Evolutionary conservation across 2,888 invertebrate species (phyloP).

Genomic region (Cyrtodaria siliqua): DNA sequence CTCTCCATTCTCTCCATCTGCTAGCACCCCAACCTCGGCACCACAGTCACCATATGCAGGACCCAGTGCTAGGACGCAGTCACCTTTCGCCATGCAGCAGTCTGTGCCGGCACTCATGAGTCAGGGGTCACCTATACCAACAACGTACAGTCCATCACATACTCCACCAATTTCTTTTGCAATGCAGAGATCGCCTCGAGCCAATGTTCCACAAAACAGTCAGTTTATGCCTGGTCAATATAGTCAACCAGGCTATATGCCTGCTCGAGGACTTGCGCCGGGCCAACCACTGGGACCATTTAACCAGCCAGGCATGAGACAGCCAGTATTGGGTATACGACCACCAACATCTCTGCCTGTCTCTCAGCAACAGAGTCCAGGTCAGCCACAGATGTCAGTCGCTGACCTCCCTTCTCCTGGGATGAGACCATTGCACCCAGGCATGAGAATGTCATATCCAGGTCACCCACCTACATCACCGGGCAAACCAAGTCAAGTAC

Average conservation of each 20-base stretch:
- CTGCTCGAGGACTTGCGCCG: slow-evolving; percentile 32
- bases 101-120: slow-evolving; percentile 56
- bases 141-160: slow-evolving; percentile 68
- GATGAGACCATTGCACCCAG: slow-evolving; percentile 58
- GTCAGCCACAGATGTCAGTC: slow-evolving; percentile 20
- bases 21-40: slow-evolving; percentile 65
- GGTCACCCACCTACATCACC: slow-evolving; percentile 52
- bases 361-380: slow-evolving; percentile 36
- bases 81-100: slow-evolving; percentile 73
- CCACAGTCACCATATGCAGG: slow-evolving; percentile 76
- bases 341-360: slow-evolving; percentile 58
- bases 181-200: slow-evolving; percentile 74
- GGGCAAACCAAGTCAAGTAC: slow-evolving; percentile 51
- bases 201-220: slow-evolving; percentile 72
- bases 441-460: slow-evolving; percentile 41
- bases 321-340: slow-evolving; percentile 53
- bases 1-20: slow-evolving; percentile 75
- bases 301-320: slow-evolving; percentile 63
- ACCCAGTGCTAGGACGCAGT: slow-evolving; percentile 61
- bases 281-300: slow-evolving; percentile 34
- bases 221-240: slow-evolving; percentile 73
- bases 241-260: slow-evolving; percentile 30
- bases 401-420: slow-evolving; percentile 51
- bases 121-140: slow-evolving; percentile 62
- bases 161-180: slow-evolving; percentile 71